Base-by-base conservation (phyloP, 2,888 invertebrate genomes). In the Thelaira solivaga region DNA sequence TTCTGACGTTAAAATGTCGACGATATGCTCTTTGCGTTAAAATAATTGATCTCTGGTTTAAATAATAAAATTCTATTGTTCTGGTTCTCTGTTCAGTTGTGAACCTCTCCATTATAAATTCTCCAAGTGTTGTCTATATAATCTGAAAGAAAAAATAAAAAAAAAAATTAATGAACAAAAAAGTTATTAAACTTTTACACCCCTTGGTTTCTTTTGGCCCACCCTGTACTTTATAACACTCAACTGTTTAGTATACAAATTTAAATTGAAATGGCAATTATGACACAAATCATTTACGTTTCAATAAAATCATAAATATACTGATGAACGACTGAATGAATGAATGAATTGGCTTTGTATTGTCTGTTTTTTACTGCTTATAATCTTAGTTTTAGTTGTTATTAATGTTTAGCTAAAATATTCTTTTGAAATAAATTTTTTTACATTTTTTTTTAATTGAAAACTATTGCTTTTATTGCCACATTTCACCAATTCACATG, bases 171-270 rank as follows among this genome's bases (percentile, higher is more conserved):
- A n/a, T n/a, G n/a, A n/a, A n/a, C n/a, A n/a, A n/a, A n/a, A n/a
- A n/a, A n/a, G n/a, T n/a, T n/a, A n/a, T n/a, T n/a, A n/a, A n/a
- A n/a, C n/a, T n/a, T n/a, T n/a, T n/a, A n/a, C n/a, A n/a, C n/a
- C n/a, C n/a, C n/a, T n/a, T n/a, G n/a, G n/a, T n/a, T n/a, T n/a
- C n/a, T n/a, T n/a, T n/a, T n/a, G n/a, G n/a, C n/a, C n/a, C n/a
- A n/a, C n/a, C n/a, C n/a, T n/a, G n/a, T n/a, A 78, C 78, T 78
- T 73, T 71, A 74, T 74, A 74, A 78, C 78, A 78, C 69, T 78
- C 78, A 69, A 78, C 69, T 74, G 78, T 78, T 78, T 74, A 65
- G 78, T 65, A 74, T 69, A 74, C 74, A 74, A 61, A 78, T 71
- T 74, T 74, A 49, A 71, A 71, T 74, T 74, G 65, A 74, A 78